Conservation (phyloP, 2,888 invertebrate species). For the Harmothoe impar region DNA sequence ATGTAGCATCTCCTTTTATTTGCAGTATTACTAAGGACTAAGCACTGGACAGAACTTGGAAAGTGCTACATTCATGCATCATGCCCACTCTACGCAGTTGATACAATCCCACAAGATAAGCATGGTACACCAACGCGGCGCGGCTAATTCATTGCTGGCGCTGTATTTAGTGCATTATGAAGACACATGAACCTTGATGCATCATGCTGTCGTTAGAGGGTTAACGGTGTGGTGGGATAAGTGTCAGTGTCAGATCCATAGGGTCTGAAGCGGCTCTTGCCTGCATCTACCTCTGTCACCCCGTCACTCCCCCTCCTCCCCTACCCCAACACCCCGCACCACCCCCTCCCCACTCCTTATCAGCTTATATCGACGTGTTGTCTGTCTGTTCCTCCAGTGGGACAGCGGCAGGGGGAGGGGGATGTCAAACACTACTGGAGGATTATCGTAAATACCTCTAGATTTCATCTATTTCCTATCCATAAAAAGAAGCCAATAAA, state of each 20-base stretch:
- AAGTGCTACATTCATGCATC: too few relatives aligned
- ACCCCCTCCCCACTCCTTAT: neutral
- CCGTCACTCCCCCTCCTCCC: neutral
- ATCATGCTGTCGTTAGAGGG: too few relatives aligned
- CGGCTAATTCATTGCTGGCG: too few relatives aligned
- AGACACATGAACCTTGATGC: too few relatives aligned
- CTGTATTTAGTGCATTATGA: too few relatives aligned
- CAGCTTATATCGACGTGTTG: neutral
- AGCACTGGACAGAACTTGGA: too few relatives aligned
- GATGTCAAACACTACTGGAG: neutral
- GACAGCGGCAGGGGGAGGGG: neutral
- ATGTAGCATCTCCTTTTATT: too few relatives aligned
- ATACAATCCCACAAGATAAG: too few relatives aligned
- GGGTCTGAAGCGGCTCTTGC: neutral
- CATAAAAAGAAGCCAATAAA: neutral
- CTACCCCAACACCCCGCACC: neutral
- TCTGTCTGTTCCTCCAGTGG: neutral
- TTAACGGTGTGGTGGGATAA: neutral
- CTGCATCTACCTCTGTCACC: neutral
- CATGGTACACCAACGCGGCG: too few relatives aligned
- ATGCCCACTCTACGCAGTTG: too few relatives aligned
- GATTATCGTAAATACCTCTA: slow-evolving; percentile 16
- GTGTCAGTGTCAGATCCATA: neutral
- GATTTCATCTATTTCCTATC: slow-evolving; percentile 1
- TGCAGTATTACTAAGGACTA: too few relatives aligned